Evolutionary conservation across 2,113 vertebrate genomes (phyloP).

Genomic region (Aspiorhynchus laticeps): DNA sequence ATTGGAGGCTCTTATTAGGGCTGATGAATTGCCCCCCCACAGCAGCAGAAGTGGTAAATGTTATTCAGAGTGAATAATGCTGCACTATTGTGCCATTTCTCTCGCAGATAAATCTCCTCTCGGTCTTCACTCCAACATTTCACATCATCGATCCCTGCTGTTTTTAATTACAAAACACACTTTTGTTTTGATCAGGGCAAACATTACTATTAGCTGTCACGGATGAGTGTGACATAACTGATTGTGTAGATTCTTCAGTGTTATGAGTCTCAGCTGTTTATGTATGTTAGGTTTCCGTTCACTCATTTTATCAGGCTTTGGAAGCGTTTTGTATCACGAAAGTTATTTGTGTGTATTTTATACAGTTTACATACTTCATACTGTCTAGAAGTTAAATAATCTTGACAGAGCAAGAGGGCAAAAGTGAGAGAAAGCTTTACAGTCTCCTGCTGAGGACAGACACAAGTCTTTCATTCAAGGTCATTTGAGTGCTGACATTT

Average conservation of each 20-base stretch:
- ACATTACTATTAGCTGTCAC: slow-evolving; percentile 61
- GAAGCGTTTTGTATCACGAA: background rate
- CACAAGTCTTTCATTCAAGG: slow-evolving; percentile 24
- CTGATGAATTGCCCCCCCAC: slow-evolving; percentile 67
- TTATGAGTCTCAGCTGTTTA: background rate
- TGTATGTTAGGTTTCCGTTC: background rate
- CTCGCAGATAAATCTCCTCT: slow-evolving; percentile 70
- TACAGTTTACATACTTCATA: background rate
- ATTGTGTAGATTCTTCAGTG: slow-evolving; percentile 45
- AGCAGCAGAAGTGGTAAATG: slow-evolving; percentile 65
- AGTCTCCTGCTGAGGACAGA: background rate
- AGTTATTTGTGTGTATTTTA: background rate
- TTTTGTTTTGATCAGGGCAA: slow-evolving; percentile 61
- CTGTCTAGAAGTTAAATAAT: slow-evolving; percentile 19
- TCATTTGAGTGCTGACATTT: slow-evolving; percentile 11
- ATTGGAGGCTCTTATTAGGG: slow-evolving; percentile 70
- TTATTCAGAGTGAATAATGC: slow-evolving; percentile 68
- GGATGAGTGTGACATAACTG: slow-evolving; percentile 56
- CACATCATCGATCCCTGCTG: slow-evolving; percentile 62
- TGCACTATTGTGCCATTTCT: slow-evolving; percentile 61
- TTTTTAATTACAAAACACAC: slow-evolving; percentile 68
- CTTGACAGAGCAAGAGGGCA: background rate
- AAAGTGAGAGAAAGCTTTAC: background rate
- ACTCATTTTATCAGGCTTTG: background rate
- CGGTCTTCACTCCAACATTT: slow-evolving; percentile 64